Percentiles rank a stretch among this genome's conserved stretches.
These are phyloP conservation scores for Conops quadrifasciatus DNA, from an alignment of 2,888 invertebrate species.

Conservation along the genomic window DNA sequence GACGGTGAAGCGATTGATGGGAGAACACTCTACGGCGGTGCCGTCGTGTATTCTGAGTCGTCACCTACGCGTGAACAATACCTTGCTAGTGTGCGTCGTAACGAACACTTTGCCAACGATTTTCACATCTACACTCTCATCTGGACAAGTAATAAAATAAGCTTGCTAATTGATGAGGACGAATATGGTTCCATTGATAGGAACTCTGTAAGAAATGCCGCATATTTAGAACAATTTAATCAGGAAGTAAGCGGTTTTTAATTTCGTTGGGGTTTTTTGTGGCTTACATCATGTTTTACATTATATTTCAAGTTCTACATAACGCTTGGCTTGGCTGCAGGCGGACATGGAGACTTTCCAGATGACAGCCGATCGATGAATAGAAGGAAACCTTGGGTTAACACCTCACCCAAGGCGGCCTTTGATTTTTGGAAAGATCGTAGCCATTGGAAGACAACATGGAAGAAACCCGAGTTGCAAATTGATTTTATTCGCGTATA, in stretches of 20 bases:
- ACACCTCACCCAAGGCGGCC: constrained; percentile 73
- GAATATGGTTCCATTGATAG: constrained; percentile 67
- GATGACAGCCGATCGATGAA: constrained; percentile 63
- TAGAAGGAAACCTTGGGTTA: constrained; percentile 77
- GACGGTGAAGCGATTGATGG: constrained; percentile 55
- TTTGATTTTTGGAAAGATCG: constrained; percentile 75
- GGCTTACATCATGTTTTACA: neutral
- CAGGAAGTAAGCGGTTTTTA: constrained; percentile 68
- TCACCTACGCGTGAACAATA: constrained; percentile 56
- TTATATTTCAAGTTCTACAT: constrained; percentile 73
- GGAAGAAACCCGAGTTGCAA: constrained; percentile 68
- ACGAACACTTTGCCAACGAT: constrained; percentile 67
- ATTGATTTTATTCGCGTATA: constrained; percentile 62
- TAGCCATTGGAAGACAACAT: constrained; percentile 73
- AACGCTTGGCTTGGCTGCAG: constrained; percentile 80
- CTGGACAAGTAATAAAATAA: constrained; percentile 68
- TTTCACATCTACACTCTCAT: constrained; percentile 76
- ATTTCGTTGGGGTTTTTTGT: neutral
- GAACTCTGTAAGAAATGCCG: constrained; percentile 48
- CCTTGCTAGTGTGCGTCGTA: constrained; percentile 49
- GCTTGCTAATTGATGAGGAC: constrained; percentile 68
- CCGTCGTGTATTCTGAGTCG: constrained; percentile 54
- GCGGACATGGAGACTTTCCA: constrained; percentile 77
- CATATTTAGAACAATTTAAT: constrained; percentile 68
- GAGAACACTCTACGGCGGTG: constrained; percentile 56